Evolutionary conservation across 2,113 vertebrate genomes (phyloP), one percentile per base, ranked within the genome.

Genomic region (Uropsilus gracilis): DNA sequence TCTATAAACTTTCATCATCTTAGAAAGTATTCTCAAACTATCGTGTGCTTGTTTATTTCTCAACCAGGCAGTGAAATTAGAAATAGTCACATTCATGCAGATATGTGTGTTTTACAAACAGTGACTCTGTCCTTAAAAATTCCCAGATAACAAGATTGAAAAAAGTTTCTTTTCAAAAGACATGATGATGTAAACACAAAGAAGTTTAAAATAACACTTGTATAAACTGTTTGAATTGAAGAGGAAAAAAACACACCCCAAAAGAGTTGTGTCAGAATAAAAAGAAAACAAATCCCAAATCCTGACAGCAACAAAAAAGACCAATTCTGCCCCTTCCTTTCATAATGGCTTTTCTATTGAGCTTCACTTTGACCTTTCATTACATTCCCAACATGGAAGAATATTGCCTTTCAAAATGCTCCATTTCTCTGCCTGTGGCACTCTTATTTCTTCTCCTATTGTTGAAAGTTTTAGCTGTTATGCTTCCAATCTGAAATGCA

Each of bases 231-330:
- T 86, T 94, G 97, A 94, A 92, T 96, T 97, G 96, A 97, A 89
- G 78, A 95, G 72, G 85, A 96, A 97, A 69, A 92, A 90, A 89
- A 84, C 81, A 92, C 91, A 96, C 94, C 69, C 98, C 96, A 94
- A 97, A 96, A 97, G 98, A 97, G 91, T 96, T 97, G 97, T 97
- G 87, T 97, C 98, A 97, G 97, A 97, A 97, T 75, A 76, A 94
- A 97, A 98, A 98, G 96, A 97, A 98, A 98, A 98, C 97, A 98
- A 98, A 97, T 95, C 95, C 92, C 69, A 93, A 98, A 87, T 93
- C 95, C 93, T 98, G 98, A 98, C 97, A 98, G 97, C 91, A 95
- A 96, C 96, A 98, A 96, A 98, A 98, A 98, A 98, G 94, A 84
- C 98, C 95, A 97, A 94, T 94, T 97, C 97, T 95, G 87, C 90